These are phyloP conservation scores for Globodera ellingtonae DNA, from an alignment of 1,140 invertebrate species.

Conservation along the genomic window DNA sequence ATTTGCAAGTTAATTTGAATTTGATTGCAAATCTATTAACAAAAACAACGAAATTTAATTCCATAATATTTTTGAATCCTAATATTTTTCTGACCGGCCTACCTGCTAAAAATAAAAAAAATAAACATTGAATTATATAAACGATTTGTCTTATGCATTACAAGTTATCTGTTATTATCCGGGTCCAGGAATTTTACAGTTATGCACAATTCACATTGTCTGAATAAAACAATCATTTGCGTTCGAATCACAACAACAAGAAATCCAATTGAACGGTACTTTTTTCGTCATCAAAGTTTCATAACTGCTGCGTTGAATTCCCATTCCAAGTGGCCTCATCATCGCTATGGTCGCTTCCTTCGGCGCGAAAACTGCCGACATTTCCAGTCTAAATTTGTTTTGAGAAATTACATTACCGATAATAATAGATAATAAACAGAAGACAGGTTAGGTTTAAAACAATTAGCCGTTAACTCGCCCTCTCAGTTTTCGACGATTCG, in stretches of 20 bases:
- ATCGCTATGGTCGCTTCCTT: slow-evolving; percentile 25
- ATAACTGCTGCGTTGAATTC: slow-evolving; percentile 42
- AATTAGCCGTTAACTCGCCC: not conserved
- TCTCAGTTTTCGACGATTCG: not conserved
- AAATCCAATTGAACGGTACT: not conserved
- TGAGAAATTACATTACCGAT: not conserved
- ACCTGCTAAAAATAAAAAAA: not conserved
- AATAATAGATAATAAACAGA: not conserved
- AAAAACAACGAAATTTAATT: too few relatives aligned
- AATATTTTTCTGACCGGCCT: too few relatives aligned
- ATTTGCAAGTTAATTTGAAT: too few relatives aligned
- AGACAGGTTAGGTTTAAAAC: not conserved
- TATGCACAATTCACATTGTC: not conserved
- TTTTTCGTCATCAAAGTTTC: not conserved
- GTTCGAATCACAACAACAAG: not conserved
- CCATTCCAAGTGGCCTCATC: slow-evolving; percentile 42
- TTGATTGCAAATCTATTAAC: too few relatives aligned
- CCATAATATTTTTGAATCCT: too few relatives aligned
- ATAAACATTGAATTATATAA: not conserved
- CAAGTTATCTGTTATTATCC: not conserved
- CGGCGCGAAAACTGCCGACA: slow-evolving; percentile 33
- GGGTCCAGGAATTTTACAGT: not conserved
- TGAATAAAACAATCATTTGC: not conserved
- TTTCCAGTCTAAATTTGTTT: slow-evolving; percentile 33
- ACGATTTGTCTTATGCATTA: not conserved